Percentiles rank a stretch among this genome's conserved stretches.
These are phyloP conservation scores for Gnathonemus echidnorhynchus DNA, from an alignment of 2,113 vertebrate genomes.

Conservation along the genomic window DNA sequence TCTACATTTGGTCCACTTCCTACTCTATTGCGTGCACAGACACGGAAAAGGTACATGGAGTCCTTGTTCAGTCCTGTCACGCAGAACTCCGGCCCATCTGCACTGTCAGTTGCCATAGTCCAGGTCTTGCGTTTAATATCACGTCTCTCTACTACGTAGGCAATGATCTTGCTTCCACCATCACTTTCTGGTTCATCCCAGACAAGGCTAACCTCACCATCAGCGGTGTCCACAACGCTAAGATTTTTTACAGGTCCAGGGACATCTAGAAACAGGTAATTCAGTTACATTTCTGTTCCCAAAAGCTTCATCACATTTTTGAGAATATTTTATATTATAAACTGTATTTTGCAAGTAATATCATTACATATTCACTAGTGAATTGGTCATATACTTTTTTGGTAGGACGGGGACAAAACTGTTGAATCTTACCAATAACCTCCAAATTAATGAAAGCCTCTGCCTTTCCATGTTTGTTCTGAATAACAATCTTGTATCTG, in stretches of 20 bases:
- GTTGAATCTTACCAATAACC: conserved; percentile 76
- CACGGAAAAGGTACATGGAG: conserved; percentile 88
- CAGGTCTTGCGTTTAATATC: conserved; percentile 91
- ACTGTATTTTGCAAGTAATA: not conserved
- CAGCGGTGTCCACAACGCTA: conserved; percentile 84
- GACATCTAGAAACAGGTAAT: conserved; percentile 65
- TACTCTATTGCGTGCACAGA: conserved; percentile 89
- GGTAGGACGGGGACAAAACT: not conserved
- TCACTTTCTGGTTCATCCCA: conserved; percentile 95
- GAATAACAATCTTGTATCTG: conserved; percentile 79
- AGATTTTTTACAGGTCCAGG: conserved; percentile 91
- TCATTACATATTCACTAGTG: not conserved
- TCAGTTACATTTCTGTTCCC: not conserved
- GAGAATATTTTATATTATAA: not conserved
- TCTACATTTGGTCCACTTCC: conserved; percentile 85
- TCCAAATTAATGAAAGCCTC: conserved; percentile 85
- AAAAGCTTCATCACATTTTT: not conserved
- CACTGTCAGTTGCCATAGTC: conserved; percentile 79
- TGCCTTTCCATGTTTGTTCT: conserved; percentile 90
- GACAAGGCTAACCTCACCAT: conserved; percentile 86
- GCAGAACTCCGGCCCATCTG: conserved; percentile 85
- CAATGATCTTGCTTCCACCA: conserved; percentile 89
- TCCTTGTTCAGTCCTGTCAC: conserved; percentile 88
- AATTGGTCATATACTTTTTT: not conserved
- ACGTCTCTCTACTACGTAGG: conserved; percentile 86